These are phyloP conservation scores for Heliangelus exortis DNA, from an alignment of 2,797 vertebrate species.

Conservation along the genomic window DNA sequence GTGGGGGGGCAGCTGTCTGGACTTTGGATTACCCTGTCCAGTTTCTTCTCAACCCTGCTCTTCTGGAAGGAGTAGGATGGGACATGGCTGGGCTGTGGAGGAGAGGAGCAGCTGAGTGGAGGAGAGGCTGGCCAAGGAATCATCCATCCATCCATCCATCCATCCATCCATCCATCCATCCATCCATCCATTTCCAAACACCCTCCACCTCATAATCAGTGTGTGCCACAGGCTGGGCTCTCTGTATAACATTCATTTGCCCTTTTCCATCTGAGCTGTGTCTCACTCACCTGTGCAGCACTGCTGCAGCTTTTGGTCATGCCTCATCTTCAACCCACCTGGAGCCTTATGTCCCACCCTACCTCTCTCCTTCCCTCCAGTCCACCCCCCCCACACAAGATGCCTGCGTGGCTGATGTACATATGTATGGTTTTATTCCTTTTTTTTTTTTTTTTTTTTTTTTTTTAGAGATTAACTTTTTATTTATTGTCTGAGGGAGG, in stretches of 20 bases:
- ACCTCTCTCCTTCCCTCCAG: background rate
- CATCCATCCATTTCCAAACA: background rate
- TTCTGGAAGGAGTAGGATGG: background rate
- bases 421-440: slow-evolving; percentile 51
- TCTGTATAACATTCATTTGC: background rate
- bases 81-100: background rate
- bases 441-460: slow-evolving; percentile 29
- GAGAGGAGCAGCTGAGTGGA: background rate
- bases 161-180: no score
- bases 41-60: background rate
- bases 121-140: background rate
- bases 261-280: background rate
- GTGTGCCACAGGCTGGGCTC: background rate
- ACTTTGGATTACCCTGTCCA: background rate
- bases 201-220: background rate
- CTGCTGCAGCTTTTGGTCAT: background rate
- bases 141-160: no score
- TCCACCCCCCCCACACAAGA: background rate
- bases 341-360: slow-evolving; percentile 29
- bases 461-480: slow-evolving; percentile 52
- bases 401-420: slow-evolving; percentile 61
- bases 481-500: slow-evolving; percentile 63
- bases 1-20: background rate
- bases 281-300: background rate
- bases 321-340: slow-evolving; percentile 19